These are phyloP conservation scores for Amphiduros pacificus DNA, from an alignment of 2,888 invertebrate species.

Conservation along the genomic window DNA sequence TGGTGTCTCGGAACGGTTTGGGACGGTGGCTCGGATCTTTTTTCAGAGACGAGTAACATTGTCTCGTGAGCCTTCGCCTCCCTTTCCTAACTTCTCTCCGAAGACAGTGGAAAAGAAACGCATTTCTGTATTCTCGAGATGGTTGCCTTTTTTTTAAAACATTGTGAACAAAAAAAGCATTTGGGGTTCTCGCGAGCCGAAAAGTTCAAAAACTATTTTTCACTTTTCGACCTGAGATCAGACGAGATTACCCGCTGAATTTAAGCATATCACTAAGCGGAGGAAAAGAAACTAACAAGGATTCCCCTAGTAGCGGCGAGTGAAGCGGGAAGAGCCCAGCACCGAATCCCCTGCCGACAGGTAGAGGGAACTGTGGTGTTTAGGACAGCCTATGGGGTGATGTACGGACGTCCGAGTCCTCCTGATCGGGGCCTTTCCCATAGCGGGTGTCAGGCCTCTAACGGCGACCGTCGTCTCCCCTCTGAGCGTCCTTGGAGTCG, in stretches of 20 bases:
- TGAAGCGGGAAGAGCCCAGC: conserved; percentile 66
- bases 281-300: conserved; percentile 72
- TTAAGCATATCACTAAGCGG: conserved; percentile 74
- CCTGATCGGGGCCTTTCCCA: conserved; percentile 52
- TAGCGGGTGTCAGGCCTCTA: conserved; percentile 60
- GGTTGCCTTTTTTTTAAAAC: too few relatives aligned
- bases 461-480: conserved; percentile 26
- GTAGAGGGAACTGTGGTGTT: too few relatives aligned
- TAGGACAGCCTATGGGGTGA: conserved; percentile 53
- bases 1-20: too few relatives aligned
- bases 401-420: conserved; percentile 38
- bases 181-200: too few relatives aligned
- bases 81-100: too few relatives aligned
- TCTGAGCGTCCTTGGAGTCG: conserved; percentile 62
- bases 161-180: too few relatives aligned
- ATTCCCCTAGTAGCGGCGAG: conserved; percentile 70
- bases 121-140: too few relatives aligned
- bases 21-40: too few relatives aligned
- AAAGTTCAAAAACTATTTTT: not conserved
- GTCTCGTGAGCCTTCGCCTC: too few relatives aligned
- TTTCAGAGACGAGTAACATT: too few relatives aligned
- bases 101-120: too few relatives aligned
- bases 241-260: conserved; percentile 62
- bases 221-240: conserved; percentile 52
- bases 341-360: conserved; percentile 27